These are phyloP conservation scores for Diplogasteroides magnus DNA, from an alignment of 1,140 invertebrate genomes.

Conservation along the genomic window DNA sequence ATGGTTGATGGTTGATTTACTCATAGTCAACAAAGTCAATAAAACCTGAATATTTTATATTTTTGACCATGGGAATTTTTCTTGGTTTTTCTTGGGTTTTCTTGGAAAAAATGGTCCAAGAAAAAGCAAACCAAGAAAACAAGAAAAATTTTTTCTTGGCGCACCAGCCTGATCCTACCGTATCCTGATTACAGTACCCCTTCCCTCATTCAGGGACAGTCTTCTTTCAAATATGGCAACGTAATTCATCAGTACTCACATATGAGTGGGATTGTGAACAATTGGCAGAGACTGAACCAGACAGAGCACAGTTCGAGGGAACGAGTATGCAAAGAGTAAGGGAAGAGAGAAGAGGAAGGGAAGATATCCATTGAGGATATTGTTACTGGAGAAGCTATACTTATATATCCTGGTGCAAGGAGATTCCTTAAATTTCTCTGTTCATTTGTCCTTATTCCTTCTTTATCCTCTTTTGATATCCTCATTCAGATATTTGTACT, in stretches of 20 bases:
- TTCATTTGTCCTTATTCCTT: not conserved
- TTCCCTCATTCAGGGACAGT: constrained; percentile 18
- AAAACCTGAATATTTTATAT: too few species aligned
- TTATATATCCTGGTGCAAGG: constrained; percentile 4
- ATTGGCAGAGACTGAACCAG: constrained; percentile 21
- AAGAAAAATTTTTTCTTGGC: too few species aligned
- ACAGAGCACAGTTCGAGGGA: constrained; percentile 20
- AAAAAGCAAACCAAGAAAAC: too few species aligned
- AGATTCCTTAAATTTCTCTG: not conserved
- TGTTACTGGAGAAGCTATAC: constrained; percentile 19
- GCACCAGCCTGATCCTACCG: too few species aligned
- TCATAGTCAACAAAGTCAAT: too few species aligned
- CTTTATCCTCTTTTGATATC: constrained; percentile 1
- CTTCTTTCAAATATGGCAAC: constrained; percentile 21
- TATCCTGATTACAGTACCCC: too few species aligned
- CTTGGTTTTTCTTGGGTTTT: too few species aligned
- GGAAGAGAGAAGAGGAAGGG: not conserved
- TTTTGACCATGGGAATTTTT: too few species aligned
- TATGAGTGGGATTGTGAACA: constrained; percentile 27
- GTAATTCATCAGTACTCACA: constrained; percentile 21
- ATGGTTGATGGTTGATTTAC: too few species aligned
- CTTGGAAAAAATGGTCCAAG: too few species aligned
- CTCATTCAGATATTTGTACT: constrained; percentile 13
- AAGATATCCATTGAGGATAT: constrained; percentile 3
- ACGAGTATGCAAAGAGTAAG: constrained; percentile 8